Evolutionary conservation across 2,888 invertebrate genomes (phyloP).

Genomic region (Synergus japonicus): DNA sequence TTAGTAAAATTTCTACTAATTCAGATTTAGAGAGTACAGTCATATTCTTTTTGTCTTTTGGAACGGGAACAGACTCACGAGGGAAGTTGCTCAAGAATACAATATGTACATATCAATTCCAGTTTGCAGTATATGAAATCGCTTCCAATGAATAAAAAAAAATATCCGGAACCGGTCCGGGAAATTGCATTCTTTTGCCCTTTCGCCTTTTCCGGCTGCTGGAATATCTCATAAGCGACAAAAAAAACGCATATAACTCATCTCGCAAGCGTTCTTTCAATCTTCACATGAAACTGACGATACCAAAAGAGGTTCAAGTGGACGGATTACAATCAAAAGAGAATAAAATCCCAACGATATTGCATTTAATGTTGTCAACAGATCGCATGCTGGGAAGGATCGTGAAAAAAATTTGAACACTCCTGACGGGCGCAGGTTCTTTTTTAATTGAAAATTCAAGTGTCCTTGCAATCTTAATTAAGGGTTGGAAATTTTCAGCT

Average conservation of each 20-base stretch:
- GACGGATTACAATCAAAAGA: slow-evolving; percentile 31
- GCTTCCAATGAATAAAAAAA: slow-evolving; percentile 28
- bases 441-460: slow-evolving; percentile 72
- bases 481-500: slow-evolving; percentile 71
- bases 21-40: too few relatives aligned
- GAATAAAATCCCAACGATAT: slow-evolving; percentile 52
- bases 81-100: neutral
- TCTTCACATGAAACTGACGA: slow-evolving; percentile 5
- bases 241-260: slow-evolving; percentile 15
- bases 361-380: slow-evolving; percentile 66
- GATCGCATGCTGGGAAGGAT: slow-evolving; percentile 48
- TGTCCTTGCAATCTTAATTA: slow-evolving; percentile 73
- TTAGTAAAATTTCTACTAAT: too few relatives aligned
- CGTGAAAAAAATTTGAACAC: slow-evolving; percentile 30
- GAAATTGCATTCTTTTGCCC: slow-evolving; percentile 30
- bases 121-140: neutral
- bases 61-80: neutral
- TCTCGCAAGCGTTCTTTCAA: neutral
- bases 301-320: slow-evolving; percentile 29
- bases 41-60: neutral
- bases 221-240: slow-evolving; percentile 12
- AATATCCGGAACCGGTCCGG: slow-evolving; percentile 5
- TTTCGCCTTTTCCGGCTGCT: neutral
- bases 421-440: slow-evolving; percentile 34
- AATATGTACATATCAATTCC: neutral